Base-by-base conservation (phyloP, 2,797 vertebrate species). In the Poliocrania exsul region DNA sequence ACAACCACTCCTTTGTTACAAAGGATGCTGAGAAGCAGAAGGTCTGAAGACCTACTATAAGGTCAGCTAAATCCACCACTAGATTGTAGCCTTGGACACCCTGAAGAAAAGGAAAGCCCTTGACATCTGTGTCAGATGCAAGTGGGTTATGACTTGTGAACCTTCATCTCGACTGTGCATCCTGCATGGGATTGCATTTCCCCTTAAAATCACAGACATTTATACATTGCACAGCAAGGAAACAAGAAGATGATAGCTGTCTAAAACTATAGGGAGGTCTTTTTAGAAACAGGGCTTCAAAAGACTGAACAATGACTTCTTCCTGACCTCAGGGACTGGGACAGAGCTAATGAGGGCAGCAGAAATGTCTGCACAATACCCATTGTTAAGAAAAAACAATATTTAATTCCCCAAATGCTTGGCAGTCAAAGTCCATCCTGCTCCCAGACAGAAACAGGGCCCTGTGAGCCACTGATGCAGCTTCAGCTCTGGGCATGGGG, bases 191-290 rank as follows among this genome's bases (percentile, higher is more conserved):
- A 25, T 26, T 74, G 20, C 6, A 20, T 35, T 40, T 40, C 15
- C 14, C 29, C 13, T 35, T 40, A 25, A 29, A 17, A 7, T 18
- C 0, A 0, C 5, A 5, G 25, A 38, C 19, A 26, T 5, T 2
- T 2, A 26, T 4, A 14, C 18, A 47, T 16, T 56, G 8, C 23
- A 25, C 33, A 58, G 44, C 40, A 65, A 53, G 58, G 17, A 71
- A 26, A 58, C n/a, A 61, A 33, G 20, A 49, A 10, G 25, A 13
- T 25, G 8, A 25, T 19, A 40, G n/a, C 21, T 24, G 17, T 29
- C 44, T 73, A 78, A 67, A 91, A 67, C 24, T 67, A 7, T 6
- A 16, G 9, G 20, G 53, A 58, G 1, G 7, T 38, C 7, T 13
- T 54, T 66, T 70, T 21, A 42, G 57, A 31, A 85, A 81, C 15